Evolutionary conservation across 2,113 vertebrate species (phyloP).

Genomic region (Vulpes lagopus): DNA sequence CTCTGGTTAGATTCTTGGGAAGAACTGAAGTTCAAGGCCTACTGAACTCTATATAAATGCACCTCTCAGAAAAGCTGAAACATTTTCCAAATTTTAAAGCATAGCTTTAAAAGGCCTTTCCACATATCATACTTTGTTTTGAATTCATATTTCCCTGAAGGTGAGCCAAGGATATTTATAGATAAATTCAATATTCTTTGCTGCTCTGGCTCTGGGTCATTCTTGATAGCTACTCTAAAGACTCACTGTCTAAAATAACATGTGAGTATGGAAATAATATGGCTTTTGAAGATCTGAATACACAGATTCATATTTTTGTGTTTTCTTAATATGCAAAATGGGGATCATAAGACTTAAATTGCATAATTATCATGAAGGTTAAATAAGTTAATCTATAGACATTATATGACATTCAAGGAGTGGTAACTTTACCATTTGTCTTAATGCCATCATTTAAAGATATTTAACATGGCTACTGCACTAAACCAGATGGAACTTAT

Average conservation of each 20-base stretch:
- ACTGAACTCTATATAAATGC: background rate
- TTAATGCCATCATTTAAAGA: background rate
- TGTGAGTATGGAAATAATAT: background rate
- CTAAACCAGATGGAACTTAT: background rate
- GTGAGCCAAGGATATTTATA: constrained; percentile 62
- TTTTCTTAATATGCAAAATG: background rate
- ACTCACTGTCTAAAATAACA: background rate
- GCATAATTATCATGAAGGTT: background rate
- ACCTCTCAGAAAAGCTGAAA: constrained; percentile 9
- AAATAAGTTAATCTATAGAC: background rate
- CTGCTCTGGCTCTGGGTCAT: background rate
- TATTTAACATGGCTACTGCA: background rate
- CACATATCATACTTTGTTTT: background rate
- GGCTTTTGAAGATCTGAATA: background rate
- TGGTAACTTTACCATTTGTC: background rate
- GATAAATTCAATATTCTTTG: constrained; percentile 55
- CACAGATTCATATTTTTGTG: background rate
- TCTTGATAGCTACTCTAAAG: background rate
- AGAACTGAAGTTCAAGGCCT: background rate
- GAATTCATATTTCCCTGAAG: constrained; percentile 43
- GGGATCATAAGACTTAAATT: background rate
- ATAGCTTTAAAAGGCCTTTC: constrained; percentile 1
- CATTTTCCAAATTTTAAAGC: constrained; percentile 18
- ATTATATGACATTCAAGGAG: background rate
- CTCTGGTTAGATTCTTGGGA: background rate